Conservation (phyloP, 2,113 vertebrate species). For the Isurus oxyrinchus region DNA sequence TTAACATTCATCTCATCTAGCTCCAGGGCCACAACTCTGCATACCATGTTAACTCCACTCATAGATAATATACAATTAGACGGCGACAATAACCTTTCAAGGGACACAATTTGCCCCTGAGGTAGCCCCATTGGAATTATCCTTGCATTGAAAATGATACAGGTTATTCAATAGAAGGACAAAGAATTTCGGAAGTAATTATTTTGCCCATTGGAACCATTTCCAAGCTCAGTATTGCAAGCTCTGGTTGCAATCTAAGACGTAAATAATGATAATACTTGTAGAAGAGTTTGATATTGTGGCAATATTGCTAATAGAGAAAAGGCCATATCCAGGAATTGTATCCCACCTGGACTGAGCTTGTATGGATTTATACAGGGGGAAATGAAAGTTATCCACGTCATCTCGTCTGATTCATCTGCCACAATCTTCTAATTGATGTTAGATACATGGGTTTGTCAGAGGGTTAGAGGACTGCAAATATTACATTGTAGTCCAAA, state of each 20-base stretch:
- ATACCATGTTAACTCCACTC: constrained; percentile 12
- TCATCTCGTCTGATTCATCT: background rate
- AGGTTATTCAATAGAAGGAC: background rate
- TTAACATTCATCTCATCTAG: constrained; percentile 33
- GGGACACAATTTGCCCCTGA: background rate
- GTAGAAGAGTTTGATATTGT: background rate
- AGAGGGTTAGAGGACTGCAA: background rate
- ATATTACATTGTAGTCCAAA: background rate
- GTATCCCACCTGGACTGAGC: background rate
- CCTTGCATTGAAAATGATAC: constrained; percentile 19
- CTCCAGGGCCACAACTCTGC: constrained; percentile 23
- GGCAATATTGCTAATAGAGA: background rate
- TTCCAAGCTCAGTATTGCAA: background rate
- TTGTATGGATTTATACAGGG: background rate
- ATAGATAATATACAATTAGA: constrained; percentile 32
- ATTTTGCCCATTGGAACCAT: background rate
- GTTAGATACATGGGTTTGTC: background rate
- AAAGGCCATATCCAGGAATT: background rate
- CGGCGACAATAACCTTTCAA: constrained; percentile 10
- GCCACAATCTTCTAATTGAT: background rate
- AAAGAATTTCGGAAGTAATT: constrained; percentile 18
- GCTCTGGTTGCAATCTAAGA: background rate
- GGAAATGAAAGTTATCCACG: background rate
- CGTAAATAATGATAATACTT: background rate
- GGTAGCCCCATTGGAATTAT: constrained; percentile 5